Conservation (phyloP, 1,140 invertebrate species). For the Papilio polyxenes region DNA sequence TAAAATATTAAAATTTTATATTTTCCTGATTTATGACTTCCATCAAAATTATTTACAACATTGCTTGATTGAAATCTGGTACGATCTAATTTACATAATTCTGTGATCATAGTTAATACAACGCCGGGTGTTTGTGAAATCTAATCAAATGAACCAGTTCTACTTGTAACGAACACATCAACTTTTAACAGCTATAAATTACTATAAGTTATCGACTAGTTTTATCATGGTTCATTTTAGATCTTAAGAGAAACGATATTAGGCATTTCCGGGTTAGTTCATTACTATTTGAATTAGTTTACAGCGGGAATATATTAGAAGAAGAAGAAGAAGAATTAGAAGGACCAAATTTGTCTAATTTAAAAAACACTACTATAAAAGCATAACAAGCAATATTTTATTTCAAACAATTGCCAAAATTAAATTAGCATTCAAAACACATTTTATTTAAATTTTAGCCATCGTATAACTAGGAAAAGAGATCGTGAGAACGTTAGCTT, state of each 20-base stretch:
- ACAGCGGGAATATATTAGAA: not conserved
- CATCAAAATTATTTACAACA: not conserved
- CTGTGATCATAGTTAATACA: constrained; percentile 26
- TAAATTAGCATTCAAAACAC: not conserved
- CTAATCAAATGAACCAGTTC: constrained; percentile 26
- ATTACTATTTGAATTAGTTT: not conserved
- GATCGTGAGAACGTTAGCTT: constrained; percentile 13
- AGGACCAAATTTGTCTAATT: too few relatives aligned
- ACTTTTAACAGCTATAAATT: constrained; percentile 29
- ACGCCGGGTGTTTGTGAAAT: constrained; percentile 29
- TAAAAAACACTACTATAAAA: too few relatives aligned
- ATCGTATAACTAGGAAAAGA: constrained; percentile 2
- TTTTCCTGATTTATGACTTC: not conserved
- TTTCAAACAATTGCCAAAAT: not conserved
- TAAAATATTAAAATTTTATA: constrained; percentile 25
- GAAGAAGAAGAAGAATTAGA: too few relatives aligned
- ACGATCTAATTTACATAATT: constrained; percentile 26
- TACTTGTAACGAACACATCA: constrained; percentile 1
- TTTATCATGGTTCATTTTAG: constrained; percentile 9
- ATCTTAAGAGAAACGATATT: not conserved
- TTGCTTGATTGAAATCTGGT: constrained; percentile 20
- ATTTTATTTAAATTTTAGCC: not conserved
- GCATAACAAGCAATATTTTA: not conserved
- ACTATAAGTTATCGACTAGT: constrained; percentile 10
- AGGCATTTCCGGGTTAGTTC: not conserved